Evolutionary conservation across 2,113 vertebrate species (phyloP).

Genomic region (Probosciger aterrimus): DNA sequence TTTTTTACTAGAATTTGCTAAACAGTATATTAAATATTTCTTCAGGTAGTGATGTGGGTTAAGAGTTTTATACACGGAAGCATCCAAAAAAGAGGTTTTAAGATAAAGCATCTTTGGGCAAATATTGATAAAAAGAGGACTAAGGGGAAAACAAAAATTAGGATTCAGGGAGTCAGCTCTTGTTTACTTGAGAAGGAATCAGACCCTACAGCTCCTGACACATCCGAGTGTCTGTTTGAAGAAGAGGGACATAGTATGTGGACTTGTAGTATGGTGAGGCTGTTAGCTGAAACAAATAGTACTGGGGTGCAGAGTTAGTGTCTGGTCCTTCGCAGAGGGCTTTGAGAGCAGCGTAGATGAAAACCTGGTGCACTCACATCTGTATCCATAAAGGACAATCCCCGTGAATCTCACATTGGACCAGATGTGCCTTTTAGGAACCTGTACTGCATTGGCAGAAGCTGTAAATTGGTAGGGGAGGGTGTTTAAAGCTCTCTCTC

Average conservation of each 20-base stretch:
- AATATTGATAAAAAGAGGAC: not conserved
- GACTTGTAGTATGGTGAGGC: rapidly evolving
- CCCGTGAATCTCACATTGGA: not conserved
- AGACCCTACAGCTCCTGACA: not conserved
- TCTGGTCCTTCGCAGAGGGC: not conserved
- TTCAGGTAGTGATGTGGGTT: not conserved
- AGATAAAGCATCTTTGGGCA: not conserved
- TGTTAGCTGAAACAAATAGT: not conserved
- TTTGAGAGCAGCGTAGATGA: not conserved
- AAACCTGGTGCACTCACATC: rapidly evolving
- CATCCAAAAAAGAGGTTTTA: not conserved
- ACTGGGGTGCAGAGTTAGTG: not conserved
- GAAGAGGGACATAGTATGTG: rapidly evolving
- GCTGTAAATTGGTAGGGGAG: rapidly evolving
- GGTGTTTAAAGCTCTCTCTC: not conserved
- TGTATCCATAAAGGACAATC: not conserved
- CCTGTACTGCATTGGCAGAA: not conserved
- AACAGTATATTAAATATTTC: not conserved
- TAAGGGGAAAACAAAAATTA: not conserved
- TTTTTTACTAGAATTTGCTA: not conserved
- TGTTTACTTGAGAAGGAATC: not conserved
- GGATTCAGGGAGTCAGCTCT: not conserved
- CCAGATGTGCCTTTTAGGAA: not conserved
- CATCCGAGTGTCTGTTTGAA: not conserved
- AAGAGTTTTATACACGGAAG: not conserved